Evolutionary conservation across 2,888 invertebrate genomes (phyloP), one percentile per base, ranked within the genome.

Genomic region (Tetragnatha montana): DNA sequence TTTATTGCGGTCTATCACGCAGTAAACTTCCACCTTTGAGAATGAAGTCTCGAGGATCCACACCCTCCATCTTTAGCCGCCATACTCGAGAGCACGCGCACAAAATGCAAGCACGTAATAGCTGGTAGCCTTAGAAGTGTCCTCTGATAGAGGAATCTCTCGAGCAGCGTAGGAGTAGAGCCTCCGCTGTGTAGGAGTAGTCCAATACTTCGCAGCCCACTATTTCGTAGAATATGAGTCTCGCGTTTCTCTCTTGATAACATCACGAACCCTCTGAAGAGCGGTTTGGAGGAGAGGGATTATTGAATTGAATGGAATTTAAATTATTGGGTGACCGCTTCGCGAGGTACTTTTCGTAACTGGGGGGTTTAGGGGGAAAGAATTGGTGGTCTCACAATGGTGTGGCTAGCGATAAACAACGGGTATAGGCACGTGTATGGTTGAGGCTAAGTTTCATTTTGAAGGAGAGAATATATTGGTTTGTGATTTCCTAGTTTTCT

Each of bases 31-130:
- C 60, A 60, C 14, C 17, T 60, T 60, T 60, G 17, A 60, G 60
- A 60, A 17, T 10, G 8, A 35, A 60, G 60, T 60, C 4, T 17
- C 60, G 14, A 60, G 60, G 17, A 60, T n/a, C n/a, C 12, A 50
- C n/a, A n/a, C 49, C n/a, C 17, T 49, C 47, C 35, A 49, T 47
- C 49, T 49, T 49, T 75, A 75, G 12, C 47, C 8, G 47, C 47
- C 50, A 71, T 73, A 81, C 81, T 81, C 60, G 12, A 75, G 3
- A n/a, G 71, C 73, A 74, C 35, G 81, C 73, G 21, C 17, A 22
- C 51, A n/a, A 71, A 81, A 50, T 8, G 22, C 22, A 19, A 71
- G 81, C 81, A 81, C 81, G 81, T 47, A 71, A 81, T 75, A 60
- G 14, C 60, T 60, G 60, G 50, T 22, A 60, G 2, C 35, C 51